Conservation (phyloP, 2,888 invertebrate species). For the Acleris holmiana region DNA sequence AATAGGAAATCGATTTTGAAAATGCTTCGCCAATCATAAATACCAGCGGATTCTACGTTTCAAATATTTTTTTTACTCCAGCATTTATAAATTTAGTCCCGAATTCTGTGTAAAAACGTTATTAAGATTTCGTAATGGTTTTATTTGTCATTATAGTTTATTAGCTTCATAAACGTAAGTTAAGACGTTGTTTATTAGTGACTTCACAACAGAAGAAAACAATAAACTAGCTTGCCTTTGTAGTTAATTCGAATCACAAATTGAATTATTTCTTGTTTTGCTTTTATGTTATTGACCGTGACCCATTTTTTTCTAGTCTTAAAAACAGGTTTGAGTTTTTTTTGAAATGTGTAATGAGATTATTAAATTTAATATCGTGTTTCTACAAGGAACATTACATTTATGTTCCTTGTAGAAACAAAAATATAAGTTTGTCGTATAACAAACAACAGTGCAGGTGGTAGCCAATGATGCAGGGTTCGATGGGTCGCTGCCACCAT, state of each 20-base stretch:
- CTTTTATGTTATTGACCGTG: conserved; percentile 25
- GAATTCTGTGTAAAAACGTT: neutral
- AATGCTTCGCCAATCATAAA: no score
- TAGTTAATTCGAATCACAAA: conserved; percentile 25
- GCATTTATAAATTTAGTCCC: neutral
- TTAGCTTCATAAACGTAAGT: conserved; percentile 27
- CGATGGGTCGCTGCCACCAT: no score
- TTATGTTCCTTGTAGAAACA: no score
- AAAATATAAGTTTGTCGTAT: no score
- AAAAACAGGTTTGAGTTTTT: neutral
- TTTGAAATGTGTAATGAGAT: no score
- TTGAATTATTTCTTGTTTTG: conserved; percentile 10
- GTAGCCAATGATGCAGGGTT: no score
- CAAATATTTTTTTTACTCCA: no score
- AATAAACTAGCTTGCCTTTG: conserved; percentile 32
- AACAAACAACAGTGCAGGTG: no score
- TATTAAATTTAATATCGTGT: neutral
- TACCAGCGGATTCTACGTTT: no score
- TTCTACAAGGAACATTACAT: neutral
- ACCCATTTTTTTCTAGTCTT: conserved; percentile 14
- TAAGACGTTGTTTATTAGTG: conserved; percentile 31
- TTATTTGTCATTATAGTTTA: conserved; percentile 28
- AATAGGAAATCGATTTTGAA: no score
- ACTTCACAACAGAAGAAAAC: conserved; percentile 29
- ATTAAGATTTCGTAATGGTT: conserved; percentile 10